Evolutionary conservation across 2,888 invertebrate genomes (phyloP).

Genomic region (Caenorhabditis macrosperma): DNA sequence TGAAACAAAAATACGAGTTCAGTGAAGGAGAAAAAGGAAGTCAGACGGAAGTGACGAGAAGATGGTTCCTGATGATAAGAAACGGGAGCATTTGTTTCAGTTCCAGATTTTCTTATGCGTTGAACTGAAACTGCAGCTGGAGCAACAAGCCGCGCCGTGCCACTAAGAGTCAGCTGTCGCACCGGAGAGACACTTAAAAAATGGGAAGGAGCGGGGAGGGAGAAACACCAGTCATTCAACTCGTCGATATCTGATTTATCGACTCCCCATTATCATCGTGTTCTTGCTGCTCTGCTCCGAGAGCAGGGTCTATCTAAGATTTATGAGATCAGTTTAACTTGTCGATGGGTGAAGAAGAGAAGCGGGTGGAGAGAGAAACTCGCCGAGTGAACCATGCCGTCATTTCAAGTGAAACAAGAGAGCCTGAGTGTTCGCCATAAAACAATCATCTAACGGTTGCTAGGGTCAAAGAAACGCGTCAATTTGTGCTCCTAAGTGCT

Average conservation of each 20-base stretch:
- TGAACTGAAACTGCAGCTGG: not conserved
- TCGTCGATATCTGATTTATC: constrained; percentile 53
- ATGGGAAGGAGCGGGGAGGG: not conserved
- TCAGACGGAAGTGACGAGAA: not conserved
- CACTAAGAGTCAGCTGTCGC: constrained; percentile 35
- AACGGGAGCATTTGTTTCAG: not conserved
- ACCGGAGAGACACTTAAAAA: constrained; percentile 7
- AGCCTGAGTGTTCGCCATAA: not conserved
- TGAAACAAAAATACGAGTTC: not conserved
- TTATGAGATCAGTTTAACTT: constrained; percentile 34
- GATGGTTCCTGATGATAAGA: not conserved
- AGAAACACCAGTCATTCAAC: constrained; percentile 36
- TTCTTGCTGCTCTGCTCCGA: constrained; percentile 18
- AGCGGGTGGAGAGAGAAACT: not conserved
- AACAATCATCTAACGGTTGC: not conserved
- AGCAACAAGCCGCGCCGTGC: not conserved
- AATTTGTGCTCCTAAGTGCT: not conserved
- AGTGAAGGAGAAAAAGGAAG: not conserved
- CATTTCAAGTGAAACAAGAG: constrained; percentile 3
- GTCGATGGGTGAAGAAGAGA: not conserved
- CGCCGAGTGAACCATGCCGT: not conserved
- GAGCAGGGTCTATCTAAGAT: constrained; percentile 13
- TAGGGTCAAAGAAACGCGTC: not conserved
- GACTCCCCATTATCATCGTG: constrained; percentile 46
- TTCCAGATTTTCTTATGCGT: not conserved